Percentiles rank a stretch among this genome's conserved stretches.
Evolutionary conservation across 1,140 invertebrate species (phyloP).

Genomic region (Drosophila sp.): DNA sequence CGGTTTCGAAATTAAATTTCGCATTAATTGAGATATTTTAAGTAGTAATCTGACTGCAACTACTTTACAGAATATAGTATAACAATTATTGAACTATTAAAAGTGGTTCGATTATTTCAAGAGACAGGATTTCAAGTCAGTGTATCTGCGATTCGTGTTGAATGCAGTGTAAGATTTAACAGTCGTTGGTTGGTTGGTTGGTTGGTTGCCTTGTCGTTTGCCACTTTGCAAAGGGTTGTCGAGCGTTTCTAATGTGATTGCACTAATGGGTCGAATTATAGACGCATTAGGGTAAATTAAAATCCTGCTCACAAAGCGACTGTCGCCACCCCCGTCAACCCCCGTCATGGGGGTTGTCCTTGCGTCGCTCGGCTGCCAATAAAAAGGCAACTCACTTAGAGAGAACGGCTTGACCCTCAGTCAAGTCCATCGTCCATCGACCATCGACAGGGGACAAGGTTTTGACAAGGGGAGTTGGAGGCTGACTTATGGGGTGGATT

Average conservation of each 20-base stretch:
- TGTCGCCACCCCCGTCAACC: slow-evolving; percentile 9
- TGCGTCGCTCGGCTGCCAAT: slow-evolving; percentile 34
- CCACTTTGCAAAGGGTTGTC: slow-evolving; percentile 63
- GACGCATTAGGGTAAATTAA: slow-evolving; percentile 84
- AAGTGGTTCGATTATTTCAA: too few species aligned
- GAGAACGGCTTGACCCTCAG: slow-evolving; percentile 46
- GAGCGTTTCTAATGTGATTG: slow-evolving; percentile 82
- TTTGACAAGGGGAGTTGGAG: too few species aligned
- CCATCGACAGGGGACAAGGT: neutral
- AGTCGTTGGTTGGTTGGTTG: slow-evolving; percentile 15
- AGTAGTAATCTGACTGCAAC: too few species aligned
- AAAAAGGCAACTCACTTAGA: slow-evolving; percentile 58
- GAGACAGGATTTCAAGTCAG: too few species aligned
- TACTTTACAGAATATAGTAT: too few species aligned
- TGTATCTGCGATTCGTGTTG: neutral
- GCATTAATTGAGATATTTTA: too few species aligned
- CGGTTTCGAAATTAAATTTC: too few species aligned
- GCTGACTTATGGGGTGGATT: slow-evolving; percentile 30
- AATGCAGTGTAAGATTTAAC: neutral
- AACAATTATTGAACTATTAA: too few species aligned
- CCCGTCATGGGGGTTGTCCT: slow-evolving; percentile 32
- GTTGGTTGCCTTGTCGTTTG: slow-evolving; percentile 36
- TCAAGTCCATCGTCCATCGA: slow-evolving; percentile 17
- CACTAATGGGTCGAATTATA: slow-evolving; percentile 83
- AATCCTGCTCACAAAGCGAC: slow-evolving; percentile 58